Evolutionary conservation across 2,888 invertebrate species (phyloP), one percentile per base, ranked within the genome.

Genomic region (Limenitis camilla): DNA sequence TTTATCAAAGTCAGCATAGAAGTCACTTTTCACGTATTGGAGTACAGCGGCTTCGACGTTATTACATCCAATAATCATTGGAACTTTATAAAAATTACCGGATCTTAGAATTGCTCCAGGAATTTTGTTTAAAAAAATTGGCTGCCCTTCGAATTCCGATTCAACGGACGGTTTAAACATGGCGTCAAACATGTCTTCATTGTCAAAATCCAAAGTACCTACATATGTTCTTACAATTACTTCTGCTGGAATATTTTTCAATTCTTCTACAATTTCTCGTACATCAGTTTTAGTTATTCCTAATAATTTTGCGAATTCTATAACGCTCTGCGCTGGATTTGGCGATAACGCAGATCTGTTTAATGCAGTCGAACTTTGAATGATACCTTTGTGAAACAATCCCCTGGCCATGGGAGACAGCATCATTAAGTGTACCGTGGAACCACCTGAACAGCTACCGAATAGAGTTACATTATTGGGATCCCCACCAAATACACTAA

Each of bases 371-470:
- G 78, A 81, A 61, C 87, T 86, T 69, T 87, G 85, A 49, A 84
- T 71, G 33, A 88, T 81, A 5, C 79, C 84, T 66, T 82, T 85
- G 57, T 88, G 86, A 59, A 87, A 88, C 11, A 87, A 64, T 19
- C 87, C 87, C 11, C 70, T 59, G 5, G 88, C 84, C 78, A 85
- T 81, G 1, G 88, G 86, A 1, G 88, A 88, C 5, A 89, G 61
- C 71, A 83, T 81, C 72, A 89, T 76, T 19, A 80, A 73, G 62
- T 89, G 88, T 1, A 81, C 79, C 8, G 79, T 72, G 1, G 88
- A 80, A 32, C 79, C 88, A 7, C 89, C 89, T 2, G 85, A 69
- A 55, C 85, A 76, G 61, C 74, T 77, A 36, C 89, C 89, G 62
- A 88, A 87, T 60, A 88, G 72, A 6, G 88, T 89, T 1, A 89